These are phyloP conservation scores for Trididemnum clinides DNA, from an alignment of 23 tunicate genomes.

Conservation along the genomic window DNA sequence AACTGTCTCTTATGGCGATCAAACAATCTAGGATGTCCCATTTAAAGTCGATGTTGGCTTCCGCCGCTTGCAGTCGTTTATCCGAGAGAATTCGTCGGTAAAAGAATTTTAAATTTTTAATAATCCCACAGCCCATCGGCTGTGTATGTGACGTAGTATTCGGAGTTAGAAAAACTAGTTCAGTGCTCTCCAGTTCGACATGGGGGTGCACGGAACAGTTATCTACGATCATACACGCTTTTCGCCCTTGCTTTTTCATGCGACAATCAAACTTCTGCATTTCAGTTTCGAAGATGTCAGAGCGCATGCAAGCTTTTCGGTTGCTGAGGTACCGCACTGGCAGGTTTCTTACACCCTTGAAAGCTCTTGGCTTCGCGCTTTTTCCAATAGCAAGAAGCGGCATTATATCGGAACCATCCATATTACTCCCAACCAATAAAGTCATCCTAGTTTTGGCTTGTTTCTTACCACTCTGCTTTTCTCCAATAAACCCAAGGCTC, in stretches of 20 bases:
- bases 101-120: no score
- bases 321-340: not conserved
- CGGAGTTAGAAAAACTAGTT: not conserved
- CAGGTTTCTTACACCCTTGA: not conserved
- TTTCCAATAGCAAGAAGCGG: not conserved
- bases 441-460: not conserved
- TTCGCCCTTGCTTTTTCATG: not conserved
- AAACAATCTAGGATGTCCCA: no score
- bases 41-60: not conserved
- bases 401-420: no score
- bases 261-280: not conserved
- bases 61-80: not conserved
- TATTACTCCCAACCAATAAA: no score
- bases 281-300: not conserved
- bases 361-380: not conserved
- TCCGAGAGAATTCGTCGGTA: not conserved
- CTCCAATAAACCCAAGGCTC: not conserved
- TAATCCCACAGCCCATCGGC: not conserved
- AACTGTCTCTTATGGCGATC: no score
- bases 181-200: not conserved
- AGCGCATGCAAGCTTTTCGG: not conserved
- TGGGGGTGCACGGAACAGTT: not conserved
- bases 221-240: no score
- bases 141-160: not conserved
- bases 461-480: not conserved